Base-by-base conservation (phyloP, 2,888 invertebrate genomes). In the Chaetoderma sp. region DNA sequence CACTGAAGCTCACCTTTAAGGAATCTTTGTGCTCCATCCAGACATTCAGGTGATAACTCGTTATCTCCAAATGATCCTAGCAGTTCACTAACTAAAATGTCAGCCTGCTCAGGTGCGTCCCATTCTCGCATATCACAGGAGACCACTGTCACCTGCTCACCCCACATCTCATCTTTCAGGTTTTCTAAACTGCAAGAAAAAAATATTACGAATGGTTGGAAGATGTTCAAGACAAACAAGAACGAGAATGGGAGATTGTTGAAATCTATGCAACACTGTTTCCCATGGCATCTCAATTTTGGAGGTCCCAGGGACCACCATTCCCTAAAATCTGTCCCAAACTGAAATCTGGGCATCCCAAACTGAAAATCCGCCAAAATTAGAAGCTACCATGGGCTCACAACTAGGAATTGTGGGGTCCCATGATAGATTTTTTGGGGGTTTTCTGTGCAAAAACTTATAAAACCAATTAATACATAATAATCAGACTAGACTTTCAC, bases 51-150 rank as follows among this genome's bases (percentile, higher is more conserved):
- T 0, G 97, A 96, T 13, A 99, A 90, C 88, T 99, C 99, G 86
- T 99, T 99, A 86, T 99, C 99, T 23, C 97, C 97, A 89, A 99
- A 99, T 1, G 98, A 98, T 0, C 96, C 98, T 59, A 99, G 89
- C 49, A 99, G 89, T 88, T 99, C 99, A 0, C 98, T 98, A 28
- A 99, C 93, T 58, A 98, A 89, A 77, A 98, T 94, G 87, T 99
- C 98, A 0, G 97, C 97, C 83, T 93, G 92, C 75, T 94, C 93
- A 0, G 84, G 82, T 0, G 85, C 83, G 18, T 81, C 72, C 81
- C 87, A 85, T 23, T 78, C 71, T 36, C 88, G 74, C 88, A 88
- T 88, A 78, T 89, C 88, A 69, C 83, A 79, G 50, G 86, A 83
- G 45, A 89, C 76, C 10, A 89, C 83, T 6, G 83, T 83, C 21